These are phyloP conservation scores for Nymphalis urticae DNA, from an alignment of 2,888 invertebrate species.

Conservation along the genomic window DNA sequence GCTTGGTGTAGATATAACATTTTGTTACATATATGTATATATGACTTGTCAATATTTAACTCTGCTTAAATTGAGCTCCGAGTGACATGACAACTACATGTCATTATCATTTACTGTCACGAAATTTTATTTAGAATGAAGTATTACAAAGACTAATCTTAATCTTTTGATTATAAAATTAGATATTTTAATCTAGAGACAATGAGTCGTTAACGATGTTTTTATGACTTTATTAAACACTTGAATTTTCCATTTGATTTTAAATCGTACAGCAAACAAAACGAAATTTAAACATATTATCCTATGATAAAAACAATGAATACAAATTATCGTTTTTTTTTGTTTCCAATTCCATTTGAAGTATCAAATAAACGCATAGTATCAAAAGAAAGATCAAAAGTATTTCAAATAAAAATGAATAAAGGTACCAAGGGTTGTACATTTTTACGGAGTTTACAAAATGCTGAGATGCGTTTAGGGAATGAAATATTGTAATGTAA, in stretches of 20 bases:
- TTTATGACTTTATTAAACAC: neutral
- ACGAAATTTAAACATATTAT: neutral
- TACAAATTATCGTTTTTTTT: slow-evolving; percentile 14
- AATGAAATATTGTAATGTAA: slow-evolving; percentile 68
- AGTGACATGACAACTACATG: neutral
- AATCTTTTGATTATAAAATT: neutral
- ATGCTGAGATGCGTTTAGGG: slow-evolving; percentile 49
- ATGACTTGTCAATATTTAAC: neutral
- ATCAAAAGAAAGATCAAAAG: slow-evolving; percentile 74
- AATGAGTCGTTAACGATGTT: neutral
- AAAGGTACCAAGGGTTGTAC: slow-evolving; percentile 40
- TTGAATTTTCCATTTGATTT: neutral
- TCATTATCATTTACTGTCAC: neutral
- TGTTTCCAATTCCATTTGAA: slow-evolving; percentile 51
- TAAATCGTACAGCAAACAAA: slow-evolving; percentile 3
- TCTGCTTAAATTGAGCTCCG: neutral
- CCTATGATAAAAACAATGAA: slow-evolving; percentile 14
- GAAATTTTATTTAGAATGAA: no score
- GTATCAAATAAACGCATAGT: slow-evolving; percentile 65
- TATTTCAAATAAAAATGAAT: slow-evolving; percentile 44
- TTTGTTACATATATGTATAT: no score
- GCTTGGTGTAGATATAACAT: no score
- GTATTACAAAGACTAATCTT: no score
- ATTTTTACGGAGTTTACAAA: slow-evolving; percentile 53
- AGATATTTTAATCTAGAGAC: neutral